phyloP scores from a whole-genome alignment of 2,797 vertebrate genomes.

The Falco concolor region DNA sequence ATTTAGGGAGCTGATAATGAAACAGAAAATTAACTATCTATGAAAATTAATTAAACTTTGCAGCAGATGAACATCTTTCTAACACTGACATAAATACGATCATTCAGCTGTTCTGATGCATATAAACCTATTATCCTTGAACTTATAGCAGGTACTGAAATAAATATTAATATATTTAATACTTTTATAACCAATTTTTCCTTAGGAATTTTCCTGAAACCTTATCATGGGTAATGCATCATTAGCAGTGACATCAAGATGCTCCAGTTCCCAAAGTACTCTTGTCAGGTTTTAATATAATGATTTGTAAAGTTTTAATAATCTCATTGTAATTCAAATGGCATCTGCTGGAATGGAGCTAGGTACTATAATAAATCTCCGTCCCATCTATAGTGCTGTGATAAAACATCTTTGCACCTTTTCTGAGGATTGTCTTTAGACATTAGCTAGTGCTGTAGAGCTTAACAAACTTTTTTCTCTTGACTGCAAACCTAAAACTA shows the following conservation, averaged over 20 bases:
- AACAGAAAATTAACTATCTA: constrained; percentile 70
- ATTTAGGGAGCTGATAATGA: constrained; percentile 65
- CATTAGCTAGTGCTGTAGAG: constrained; percentile 52
- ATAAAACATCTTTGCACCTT: constrained; percentile 69
- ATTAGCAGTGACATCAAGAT: constrained; percentile 65
- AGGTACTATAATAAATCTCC: constrained; percentile 68
- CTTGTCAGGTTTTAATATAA: constrained; percentile 68
- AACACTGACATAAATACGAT: constrained; percentile 37
- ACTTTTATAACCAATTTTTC: constrained; percentile 69
- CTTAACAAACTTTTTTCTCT: constrained; percentile 60
- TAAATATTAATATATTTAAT: constrained; percentile 73
- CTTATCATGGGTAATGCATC: constrained; percentile 66
- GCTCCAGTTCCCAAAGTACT: constrained; percentile 59
- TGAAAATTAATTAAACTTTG: constrained; percentile 71
- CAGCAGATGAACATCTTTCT: constrained; percentile 40
- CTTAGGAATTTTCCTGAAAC: constrained; percentile 65
- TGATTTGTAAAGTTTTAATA: constrained; percentile 79
- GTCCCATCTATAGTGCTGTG: constrained; percentile 53
- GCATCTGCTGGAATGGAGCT: constrained; percentile 64
- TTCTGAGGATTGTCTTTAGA: constrained; percentile 65
- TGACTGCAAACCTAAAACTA: constrained; percentile 59
- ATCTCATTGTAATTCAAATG: constrained; percentile 75
- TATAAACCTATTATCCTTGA: constrained; percentile 60
- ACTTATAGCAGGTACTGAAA: constrained; percentile 62
- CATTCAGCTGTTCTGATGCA: constrained; percentile 25